Evolutionary conservation across 1,140 invertebrate species (phyloP).

Genomic region (Drosophila pruinosa): DNA sequence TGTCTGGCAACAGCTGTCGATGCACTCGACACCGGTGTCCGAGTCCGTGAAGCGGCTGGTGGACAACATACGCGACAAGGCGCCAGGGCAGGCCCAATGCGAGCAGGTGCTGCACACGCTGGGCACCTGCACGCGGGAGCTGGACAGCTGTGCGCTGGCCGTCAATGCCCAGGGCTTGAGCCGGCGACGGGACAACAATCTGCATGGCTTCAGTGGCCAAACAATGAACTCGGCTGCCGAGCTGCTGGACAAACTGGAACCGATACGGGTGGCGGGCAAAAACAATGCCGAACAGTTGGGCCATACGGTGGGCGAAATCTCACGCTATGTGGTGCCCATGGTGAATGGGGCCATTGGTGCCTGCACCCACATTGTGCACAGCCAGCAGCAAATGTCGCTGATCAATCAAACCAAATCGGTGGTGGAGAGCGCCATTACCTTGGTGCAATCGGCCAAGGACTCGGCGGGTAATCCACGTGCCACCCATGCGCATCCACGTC

Average conservation of each 20-base stretch:
- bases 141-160: constrained; percentile 94
- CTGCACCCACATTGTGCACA: constrained; percentile 95
- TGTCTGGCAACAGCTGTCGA: constrained; percentile 96
- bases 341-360: constrained; percentile 92
- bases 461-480: constrained; percentile 96
- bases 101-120: constrained; percentile 92
- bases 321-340: constrained; percentile 91
- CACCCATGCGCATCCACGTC: constrained; percentile 89
- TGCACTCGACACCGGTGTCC: constrained; percentile 96
- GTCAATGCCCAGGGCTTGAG: constrained; percentile 92
- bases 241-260: constrained; percentile 91
- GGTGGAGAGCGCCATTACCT: constrained; percentile 93
- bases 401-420: constrained; percentile 97
- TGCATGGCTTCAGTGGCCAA: constrained; percentile 92
- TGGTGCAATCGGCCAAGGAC: constrained; percentile 94
- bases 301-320: constrained; percentile 92
- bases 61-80: constrained; percentile 95
- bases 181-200: constrained; percentile 89
- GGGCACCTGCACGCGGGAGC: constrained; percentile 88
- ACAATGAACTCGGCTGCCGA: constrained; percentile 89
- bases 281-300: constrained; percentile 96
- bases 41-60: constrained; percentile 98
- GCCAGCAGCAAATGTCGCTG: constrained; percentile 93
- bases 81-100: constrained; percentile 97
- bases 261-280: constrained; percentile 91